Base-by-base conservation (phyloP, 1,140 invertebrate genomes). In the Papilio polytes region DNA sequence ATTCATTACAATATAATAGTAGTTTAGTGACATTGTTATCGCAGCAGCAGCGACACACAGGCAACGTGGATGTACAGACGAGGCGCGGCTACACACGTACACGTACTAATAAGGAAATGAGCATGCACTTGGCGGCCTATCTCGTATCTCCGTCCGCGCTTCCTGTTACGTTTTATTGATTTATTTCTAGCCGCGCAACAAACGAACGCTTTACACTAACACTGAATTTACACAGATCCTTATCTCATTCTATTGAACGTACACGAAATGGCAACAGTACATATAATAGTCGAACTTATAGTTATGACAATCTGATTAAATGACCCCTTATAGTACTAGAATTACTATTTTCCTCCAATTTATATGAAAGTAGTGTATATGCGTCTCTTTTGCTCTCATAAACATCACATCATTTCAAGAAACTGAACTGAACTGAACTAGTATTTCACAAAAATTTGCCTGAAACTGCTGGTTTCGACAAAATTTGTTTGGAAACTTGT, bases 81-180 rank as follows among this genome's bases (percentile, higher is more conserved):
- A 63, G 31, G 20, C 44, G 41, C 74, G 22, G 46, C 56, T 59
- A 78, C 36, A 59, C 83, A 84, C 85, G 83, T 83, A 85, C 82
- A 82, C 84, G 81, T 85, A 88, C 88, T 89, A 89, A 89, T 88
- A 88, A 89, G 87, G 88, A 89, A 89, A 89, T 89, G 88, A 88
- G 86, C 86, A 84, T 87, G 86, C 86, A 89, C 87, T 87, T 88
- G 86, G 83, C 85, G 86, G 81, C 84, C 86, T 89, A 89, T 89
- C 88, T 87, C 88, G 85, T 89, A 86, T 89, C 88, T 84, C 84
- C 85, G 84, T 82, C 81, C 86, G 73, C 82, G 86, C 84, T 89
- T 89, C 88, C 88, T 89, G 88, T 83, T 83, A 79, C 66, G 82
- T 83, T 87, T 87, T 81, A 85, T 85, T 85, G 78, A 85, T 85